phyloP scores from a whole-genome alignment of 2,113 vertebrate species.

The Saguinus midas region DNA sequence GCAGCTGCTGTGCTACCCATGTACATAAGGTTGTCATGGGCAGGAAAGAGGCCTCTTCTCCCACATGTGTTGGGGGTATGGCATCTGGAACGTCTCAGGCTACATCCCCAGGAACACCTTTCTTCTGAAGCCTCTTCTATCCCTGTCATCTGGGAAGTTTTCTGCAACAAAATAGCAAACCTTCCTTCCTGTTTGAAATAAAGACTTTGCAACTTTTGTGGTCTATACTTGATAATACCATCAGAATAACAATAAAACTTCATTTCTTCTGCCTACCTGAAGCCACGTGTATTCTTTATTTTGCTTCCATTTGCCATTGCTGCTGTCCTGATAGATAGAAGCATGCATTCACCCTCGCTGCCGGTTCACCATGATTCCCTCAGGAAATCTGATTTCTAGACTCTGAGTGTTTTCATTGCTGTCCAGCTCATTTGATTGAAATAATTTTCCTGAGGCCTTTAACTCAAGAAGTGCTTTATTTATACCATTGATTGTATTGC shows the following conservation, averaged over 20 bases:
- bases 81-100: neutral
- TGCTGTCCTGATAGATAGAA: neutral
- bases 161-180: accelerated
- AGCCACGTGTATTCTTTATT: neutral
- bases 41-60: too few species aligned
- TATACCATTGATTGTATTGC: neutral
- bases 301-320: neutral
- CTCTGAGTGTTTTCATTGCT: neutral
- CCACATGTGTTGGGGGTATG: neutral
- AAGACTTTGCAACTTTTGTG: neutral
- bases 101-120: neutral
- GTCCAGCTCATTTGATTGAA: neutral
- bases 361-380: neutral
- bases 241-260: neutral
- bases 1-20: neutral
- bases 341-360: neutral
- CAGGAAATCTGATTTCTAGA: neutral
- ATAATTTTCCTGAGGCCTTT: too few species aligned
- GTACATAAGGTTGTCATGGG: accelerated
- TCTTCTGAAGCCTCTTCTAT: neutral
- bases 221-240: neutral
- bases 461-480: neutral
- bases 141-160: too few species aligned
- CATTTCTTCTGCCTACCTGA: neutral
- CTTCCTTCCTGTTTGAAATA: neutral